phyloP scores from a whole-genome alignment of 2,113 vertebrate species.

The Bettongia penicillata region DNA sequence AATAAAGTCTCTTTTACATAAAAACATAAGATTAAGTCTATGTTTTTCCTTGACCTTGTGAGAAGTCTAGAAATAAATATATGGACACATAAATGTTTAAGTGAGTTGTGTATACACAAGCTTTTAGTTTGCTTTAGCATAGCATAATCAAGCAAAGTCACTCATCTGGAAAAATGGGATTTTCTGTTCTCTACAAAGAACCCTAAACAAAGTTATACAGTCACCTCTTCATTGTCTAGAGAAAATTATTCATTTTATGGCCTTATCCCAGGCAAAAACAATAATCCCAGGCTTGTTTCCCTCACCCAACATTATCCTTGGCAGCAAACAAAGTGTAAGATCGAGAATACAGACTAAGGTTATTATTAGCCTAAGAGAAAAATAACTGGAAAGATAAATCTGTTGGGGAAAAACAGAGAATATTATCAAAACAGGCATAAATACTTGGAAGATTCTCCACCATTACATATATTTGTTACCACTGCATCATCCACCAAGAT shows the following conservation, averaged over 20 bases:
- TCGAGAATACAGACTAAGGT: background rate
- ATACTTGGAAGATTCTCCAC: background rate
- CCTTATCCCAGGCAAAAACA: background rate
- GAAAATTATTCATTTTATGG: conserved; percentile 8
- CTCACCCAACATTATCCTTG: background rate
- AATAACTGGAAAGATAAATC: background rate
- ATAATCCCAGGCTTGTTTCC: background rate
- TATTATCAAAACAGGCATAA: background rate
- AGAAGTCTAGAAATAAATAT: background rate
- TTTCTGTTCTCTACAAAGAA: conserved; percentile 8
- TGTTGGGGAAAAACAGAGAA: background rate
- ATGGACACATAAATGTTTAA: conserved; percentile 44
- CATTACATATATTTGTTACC: too few relatives aligned
- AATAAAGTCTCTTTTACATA: conserved; percentile 36
- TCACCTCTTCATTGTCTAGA: background rate
- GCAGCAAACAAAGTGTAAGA: background rate
- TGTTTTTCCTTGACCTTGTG: background rate
- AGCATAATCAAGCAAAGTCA: background rate
- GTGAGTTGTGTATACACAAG: background rate
- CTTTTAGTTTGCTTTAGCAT: background rate
- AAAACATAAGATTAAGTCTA: conserved; percentile 23
- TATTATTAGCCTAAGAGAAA: conserved; percentile 22
- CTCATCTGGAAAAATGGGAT: background rate
- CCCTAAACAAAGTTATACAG: background rate
- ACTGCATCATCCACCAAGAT: background rate